phyloP scores from a whole-genome alignment of 2,888 invertebrate species.

The Alloplasta piceator region DNA sequence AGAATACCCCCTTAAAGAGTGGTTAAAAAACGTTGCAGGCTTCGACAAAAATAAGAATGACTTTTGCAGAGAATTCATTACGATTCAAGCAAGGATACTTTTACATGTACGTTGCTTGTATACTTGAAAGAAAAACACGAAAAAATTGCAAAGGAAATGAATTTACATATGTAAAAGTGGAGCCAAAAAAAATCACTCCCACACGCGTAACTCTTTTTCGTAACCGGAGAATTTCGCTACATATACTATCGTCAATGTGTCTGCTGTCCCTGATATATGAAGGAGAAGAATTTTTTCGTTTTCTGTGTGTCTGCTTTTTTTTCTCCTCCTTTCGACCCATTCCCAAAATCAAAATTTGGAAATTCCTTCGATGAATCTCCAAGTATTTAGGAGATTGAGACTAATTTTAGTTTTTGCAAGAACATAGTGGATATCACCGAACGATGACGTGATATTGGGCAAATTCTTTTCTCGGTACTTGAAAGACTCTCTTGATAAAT shows the following conservation, averaged over 20 bases:
- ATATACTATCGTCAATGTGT: conserved; percentile 1
- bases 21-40: too few relatives aligned
- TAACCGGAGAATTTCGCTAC: not conserved
- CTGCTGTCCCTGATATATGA: not conserved
- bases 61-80: too few relatives aligned
- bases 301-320: not conserved
- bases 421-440: not conserved
- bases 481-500: conserved; percentile 6
- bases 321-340: not conserved
- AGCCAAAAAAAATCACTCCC: not conserved
- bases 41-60: too few relatives aligned
- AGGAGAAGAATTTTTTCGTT: not conserved
- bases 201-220: not conserved
- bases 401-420: conserved; percentile 36
- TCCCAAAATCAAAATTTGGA: not conserved
- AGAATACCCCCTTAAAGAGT: too few relatives aligned
- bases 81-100: too few relatives aligned
- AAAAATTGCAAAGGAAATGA: not conserved
- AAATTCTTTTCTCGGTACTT: conserved; percentile 46
- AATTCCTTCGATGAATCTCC: conserved; percentile 27
- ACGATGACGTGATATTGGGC: conserved; percentile 35
- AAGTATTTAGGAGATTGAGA: conserved; percentile 5
- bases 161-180: not conserved
- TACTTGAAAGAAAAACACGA: not conserved
- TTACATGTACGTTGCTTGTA: too few relatives aligned